Evolutionary conservation across 2,888 invertebrate species (phyloP).

Genomic region (Drosophila borborema): DNA sequence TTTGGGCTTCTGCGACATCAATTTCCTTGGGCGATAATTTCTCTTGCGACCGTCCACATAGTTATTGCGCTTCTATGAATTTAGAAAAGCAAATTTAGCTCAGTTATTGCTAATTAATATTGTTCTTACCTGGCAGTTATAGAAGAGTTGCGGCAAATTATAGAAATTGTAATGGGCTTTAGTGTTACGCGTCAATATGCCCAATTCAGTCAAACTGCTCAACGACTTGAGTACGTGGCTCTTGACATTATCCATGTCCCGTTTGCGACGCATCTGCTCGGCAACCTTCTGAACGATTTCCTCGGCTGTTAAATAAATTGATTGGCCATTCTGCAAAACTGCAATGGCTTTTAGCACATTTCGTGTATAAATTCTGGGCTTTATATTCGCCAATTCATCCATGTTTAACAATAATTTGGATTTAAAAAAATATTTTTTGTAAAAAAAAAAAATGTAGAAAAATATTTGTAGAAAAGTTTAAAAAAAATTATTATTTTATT

Average conservation of each 20-base stretch:
- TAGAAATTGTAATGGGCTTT: neutral
- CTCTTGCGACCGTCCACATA: neutral
- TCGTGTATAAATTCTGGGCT: neutral
- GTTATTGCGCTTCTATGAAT: neutral
- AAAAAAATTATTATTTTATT: neutral
- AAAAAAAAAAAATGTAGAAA: no score
- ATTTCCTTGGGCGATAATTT: neutral
- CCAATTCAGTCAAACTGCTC: neutral
- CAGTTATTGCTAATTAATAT: neutral
- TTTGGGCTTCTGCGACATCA: neutral
- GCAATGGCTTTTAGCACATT: neutral
- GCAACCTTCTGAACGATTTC: conserved; percentile 2
- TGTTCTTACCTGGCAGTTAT: neutral
- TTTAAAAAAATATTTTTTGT: neutral
- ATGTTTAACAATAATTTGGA: conserved; percentile 1
- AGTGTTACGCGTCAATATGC: neutral
- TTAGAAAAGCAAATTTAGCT: neutral
- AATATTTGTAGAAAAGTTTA: neutral
- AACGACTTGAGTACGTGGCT: neutral
- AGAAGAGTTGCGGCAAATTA: neutral
- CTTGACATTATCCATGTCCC: neutral
- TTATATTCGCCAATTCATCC: neutral
- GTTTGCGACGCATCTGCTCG: neutral
- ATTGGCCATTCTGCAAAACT: neutral
- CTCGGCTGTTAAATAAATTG: neutral